These are phyloP conservation scores for Anabas testudineus DNA, from an alignment of 2,797 vertebrate species.

Conservation along the genomic window DNA sequence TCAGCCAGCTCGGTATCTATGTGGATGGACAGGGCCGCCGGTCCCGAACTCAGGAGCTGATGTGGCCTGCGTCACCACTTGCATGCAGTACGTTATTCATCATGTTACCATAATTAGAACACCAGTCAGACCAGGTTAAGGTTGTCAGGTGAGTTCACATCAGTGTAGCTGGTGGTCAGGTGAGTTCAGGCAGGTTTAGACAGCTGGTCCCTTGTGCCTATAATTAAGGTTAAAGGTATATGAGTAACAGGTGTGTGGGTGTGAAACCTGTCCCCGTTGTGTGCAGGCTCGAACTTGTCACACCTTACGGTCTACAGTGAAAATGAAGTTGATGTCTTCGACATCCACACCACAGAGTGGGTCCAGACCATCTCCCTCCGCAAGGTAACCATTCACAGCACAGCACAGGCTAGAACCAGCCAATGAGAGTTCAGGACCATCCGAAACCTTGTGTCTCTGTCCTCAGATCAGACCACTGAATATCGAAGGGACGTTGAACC, in stretches of 20 bases:
- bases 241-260: not conserved
- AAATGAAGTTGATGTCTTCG: conserved; percentile 95
- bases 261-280: conserved; percentile 17
- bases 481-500: conserved; percentile 91
- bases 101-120: no score
- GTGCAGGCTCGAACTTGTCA: conserved; percentile 89
- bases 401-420: not conserved
- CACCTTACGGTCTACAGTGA: conserved; percentile 96
- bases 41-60: conserved; percentile 93
- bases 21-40: conserved; percentile 95
- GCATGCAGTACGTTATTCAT: conserved; percentile 92
- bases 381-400: conserved; percentile 81
- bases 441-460: not conserved
- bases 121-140: not conserved
- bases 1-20: conserved; percentile 95
- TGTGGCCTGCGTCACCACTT: conserved; percentile 95
- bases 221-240: not conserved
- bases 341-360: conserved; percentile 92
- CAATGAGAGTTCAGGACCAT: not conserved
- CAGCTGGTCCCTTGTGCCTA: not conserved
- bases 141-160: not conserved
- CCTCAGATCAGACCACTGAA: conserved; percentile 93
- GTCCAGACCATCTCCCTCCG: conserved; percentile 95
- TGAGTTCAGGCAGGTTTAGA: no score
- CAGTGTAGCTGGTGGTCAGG: no score